Evolutionary conservation across 2,888 invertebrate species (phyloP).

Genomic region (Caenorhabditis wallacei): DNA sequence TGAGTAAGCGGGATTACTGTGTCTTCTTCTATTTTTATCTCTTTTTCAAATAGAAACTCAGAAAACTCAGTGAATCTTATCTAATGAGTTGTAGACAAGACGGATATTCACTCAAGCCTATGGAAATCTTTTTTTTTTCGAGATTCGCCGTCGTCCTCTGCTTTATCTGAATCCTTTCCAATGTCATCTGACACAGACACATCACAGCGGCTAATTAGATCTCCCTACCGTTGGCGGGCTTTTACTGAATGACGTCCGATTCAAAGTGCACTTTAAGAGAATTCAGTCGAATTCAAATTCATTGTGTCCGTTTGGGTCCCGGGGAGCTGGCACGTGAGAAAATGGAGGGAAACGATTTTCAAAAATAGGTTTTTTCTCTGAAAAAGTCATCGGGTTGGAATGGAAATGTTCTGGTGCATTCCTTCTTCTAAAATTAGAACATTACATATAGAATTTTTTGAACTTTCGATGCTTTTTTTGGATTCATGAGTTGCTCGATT

Average conservation of each 20-base stretch:
- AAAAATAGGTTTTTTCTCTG: too few species aligned
- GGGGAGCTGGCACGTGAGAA: conserved; percentile 28
- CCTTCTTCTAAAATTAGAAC: conserved; percentile 10
- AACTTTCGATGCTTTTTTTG: too few species aligned
- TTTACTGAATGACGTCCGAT: background rate
- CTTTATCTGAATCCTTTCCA: background rate
- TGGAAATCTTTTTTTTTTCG: background rate
- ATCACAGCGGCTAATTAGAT: background rate
- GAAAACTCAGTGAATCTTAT: background rate
- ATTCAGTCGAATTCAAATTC: background rate
- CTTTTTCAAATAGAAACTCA: background rate
- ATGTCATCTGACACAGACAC: background rate
- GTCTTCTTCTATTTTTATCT: background rate
- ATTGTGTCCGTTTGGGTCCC: background rate
- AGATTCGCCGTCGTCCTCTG: background rate
- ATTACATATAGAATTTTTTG: too few species aligned
- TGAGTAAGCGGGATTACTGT: background rate
- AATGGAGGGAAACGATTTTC: background rate
- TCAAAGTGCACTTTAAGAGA: conserved; percentile 16
- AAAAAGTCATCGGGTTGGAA: conserved; percentile 19
- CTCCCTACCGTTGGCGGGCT: background rate
- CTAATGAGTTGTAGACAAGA: background rate
- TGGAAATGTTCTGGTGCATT: conserved; percentile 1
- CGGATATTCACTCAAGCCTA: background rate
- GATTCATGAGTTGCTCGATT: too few species aligned